These are phyloP conservation scores for Streptopelia turtur DNA, from an alignment of 2,797 vertebrate genomes.

Conservation along the genomic window DNA sequence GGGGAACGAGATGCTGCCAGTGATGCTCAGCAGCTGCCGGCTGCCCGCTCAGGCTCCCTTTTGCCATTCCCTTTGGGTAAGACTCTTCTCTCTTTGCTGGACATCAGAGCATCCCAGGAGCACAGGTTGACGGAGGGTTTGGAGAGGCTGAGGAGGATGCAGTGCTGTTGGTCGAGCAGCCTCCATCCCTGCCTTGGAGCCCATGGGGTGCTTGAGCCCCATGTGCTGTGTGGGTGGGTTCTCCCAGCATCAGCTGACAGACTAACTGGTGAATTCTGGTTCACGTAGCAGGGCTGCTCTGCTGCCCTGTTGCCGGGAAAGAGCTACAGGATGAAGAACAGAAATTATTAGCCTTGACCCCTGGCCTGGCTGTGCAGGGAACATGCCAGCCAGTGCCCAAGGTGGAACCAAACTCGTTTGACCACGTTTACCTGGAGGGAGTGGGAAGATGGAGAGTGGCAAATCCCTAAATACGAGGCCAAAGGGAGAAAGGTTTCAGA, in stretches of 20 bases:
- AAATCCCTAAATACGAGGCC: not conserved
- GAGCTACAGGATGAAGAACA: not conserved
- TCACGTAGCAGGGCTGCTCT: not conserved
- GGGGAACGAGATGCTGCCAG: not conserved
- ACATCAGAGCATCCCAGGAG: not conserved
- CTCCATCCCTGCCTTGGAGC: not conserved
- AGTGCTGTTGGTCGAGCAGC: not conserved
- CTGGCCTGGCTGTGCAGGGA: fast-evolving
- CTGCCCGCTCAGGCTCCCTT: not conserved
- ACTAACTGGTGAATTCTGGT: not conserved
- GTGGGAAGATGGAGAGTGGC: not conserved
- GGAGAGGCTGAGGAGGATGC: not conserved
- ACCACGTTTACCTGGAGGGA: not conserved
- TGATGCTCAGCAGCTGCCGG: fast-evolving
- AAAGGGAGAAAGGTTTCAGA: not conserved
- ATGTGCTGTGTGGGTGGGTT: fast-evolving
- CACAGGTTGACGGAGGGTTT: not conserved
- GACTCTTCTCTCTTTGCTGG: not conserved
- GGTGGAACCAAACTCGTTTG: not conserved
- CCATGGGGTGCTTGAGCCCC: fast-evolving
- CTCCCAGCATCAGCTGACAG: not conserved
- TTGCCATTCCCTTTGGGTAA: not conserved
- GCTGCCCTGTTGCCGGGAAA: not conserved
- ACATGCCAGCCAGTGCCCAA: not conserved
- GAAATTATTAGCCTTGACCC: not conserved